phyloP scores from a whole-genome alignment of 2,888 invertebrate species.

The Meteorus colon region DNA sequence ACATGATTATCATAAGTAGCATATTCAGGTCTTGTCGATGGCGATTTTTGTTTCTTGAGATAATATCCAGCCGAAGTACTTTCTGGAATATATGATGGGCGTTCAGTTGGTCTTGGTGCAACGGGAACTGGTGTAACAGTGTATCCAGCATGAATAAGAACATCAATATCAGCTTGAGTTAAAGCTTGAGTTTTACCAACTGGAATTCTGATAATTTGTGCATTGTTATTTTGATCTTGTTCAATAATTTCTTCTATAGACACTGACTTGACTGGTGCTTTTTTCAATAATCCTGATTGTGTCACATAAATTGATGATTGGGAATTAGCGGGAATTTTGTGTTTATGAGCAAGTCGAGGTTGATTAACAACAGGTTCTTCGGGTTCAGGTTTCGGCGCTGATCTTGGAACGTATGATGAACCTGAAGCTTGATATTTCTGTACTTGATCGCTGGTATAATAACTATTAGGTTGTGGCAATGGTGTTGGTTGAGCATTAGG shows the following conservation, averaged over 20 bases:
- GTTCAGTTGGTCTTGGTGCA: conserved; percentile 58
- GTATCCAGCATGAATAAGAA: conserved; percentile 68
- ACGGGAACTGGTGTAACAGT: conserved; percentile 68
- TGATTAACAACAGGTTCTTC: conserved; percentile 61
- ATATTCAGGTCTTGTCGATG: conserved; percentile 64
- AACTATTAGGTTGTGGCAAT: conserved; percentile 59
- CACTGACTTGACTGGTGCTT: conserved; percentile 66
- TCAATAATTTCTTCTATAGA: conserved; percentile 67
- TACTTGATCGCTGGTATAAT: conserved; percentile 62
- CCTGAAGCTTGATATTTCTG: conserved; percentile 67
- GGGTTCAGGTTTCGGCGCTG: conserved; percentile 60
- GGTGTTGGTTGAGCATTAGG: conserved; percentile 47
- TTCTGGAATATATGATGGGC: conserved; percentile 53
- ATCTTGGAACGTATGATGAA: conserved; percentile 64
- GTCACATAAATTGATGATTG: conserved; percentile 66
- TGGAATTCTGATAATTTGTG: conserved; percentile 61
- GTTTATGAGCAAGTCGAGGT: conserved; percentile 64
- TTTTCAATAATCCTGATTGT: conserved; percentile 65
- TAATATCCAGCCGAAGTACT: conserved; percentile 61
- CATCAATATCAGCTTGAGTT: conserved; percentile 65
- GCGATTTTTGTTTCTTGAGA: conserved; percentile 62
- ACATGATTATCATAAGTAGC: conserved; percentile 62
- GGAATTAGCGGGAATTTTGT: conserved; percentile 61
- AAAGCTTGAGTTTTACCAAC: conserved; percentile 60
- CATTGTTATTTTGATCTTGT: conserved; percentile 58